Base-by-base conservation (phyloP, 2,888 invertebrate genomes). In the Leptopilina syphax region DNA sequence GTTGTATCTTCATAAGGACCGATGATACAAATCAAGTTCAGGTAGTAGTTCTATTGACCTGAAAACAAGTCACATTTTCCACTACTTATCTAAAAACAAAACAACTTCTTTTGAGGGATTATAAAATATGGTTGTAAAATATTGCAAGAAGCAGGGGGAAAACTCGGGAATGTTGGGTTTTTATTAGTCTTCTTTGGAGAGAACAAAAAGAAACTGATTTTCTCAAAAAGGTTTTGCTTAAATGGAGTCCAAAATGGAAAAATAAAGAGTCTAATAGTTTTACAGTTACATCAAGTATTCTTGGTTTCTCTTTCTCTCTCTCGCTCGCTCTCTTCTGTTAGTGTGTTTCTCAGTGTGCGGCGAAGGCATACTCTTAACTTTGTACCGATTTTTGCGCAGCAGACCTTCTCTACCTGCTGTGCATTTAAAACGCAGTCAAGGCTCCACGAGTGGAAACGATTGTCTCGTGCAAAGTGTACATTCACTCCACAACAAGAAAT, bases 331-430 rank as follows among this genome's bases (percentile, higher is more conserved):
- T 50, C 50, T 50, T 44, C 44, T 57, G 76, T 77, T 47, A 81
- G 76, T 82, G 80, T 81, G 76, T 82, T 79, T 78, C 81, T 24
- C 78, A 78, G 79, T 65, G 60, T 60, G 24, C 65, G 47, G n/a
- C 77, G 60, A 73, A 54, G 47, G 54, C 67, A 66, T 78, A 44
- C 44, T 80, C 82, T n/a, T n/a, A n/a, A n/a, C n/a, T 88, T 87
- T 87, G 84, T 87, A 82, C 79, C 83, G 84, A 88, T 88, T 88
- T 83, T 88, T 87, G 87, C 86, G 85, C 86, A 79, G 86, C 84
- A 85, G 83, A 83, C 84, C 83, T 73, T 86, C 83, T 88, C 83
- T 88, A 85, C 86, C 87, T 86, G 88, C 82, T 84, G 82, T 79
- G 87, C 86, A 85, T 86, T 88, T 86, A 85, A 88, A 87, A 85